Conservation (phyloP, 2,113 vertebrate genomes). For the Python bivittatus region DNA sequence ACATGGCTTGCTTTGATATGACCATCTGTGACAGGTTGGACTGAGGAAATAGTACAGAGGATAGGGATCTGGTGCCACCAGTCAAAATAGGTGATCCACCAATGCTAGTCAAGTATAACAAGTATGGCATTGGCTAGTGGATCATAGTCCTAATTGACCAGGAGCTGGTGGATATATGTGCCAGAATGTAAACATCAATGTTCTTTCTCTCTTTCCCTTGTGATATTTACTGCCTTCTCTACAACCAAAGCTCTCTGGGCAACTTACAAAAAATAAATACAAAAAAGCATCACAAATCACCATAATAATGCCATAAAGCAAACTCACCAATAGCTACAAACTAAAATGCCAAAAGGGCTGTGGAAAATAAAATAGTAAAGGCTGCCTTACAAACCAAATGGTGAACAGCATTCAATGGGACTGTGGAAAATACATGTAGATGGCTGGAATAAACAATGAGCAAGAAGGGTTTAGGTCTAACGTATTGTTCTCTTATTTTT, state of each 20-base stretch:
- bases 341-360: neutral
- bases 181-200: neutral
- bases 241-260: neutral
- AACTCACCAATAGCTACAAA: neutral
- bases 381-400: too few relatives aligned
- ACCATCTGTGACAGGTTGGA: conserved; percentile 1
- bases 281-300: neutral
- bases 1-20: neutral
- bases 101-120: neutral
- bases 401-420: too few relatives aligned
- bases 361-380: too few relatives aligned
- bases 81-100: neutral
- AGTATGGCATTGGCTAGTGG: neutral
- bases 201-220: neutral
- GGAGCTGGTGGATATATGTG: neutral
- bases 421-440: too few relatives aligned
- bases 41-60: conserved; percentile 11
- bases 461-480: too few relatives aligned
- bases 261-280: neutral
- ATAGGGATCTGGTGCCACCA: neutral
- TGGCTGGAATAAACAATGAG: too few relatives aligned
- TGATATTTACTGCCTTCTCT: neutral
- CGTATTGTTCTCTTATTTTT: too few relatives aligned
- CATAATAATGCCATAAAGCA: neutral
- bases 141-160: neutral